Evolutionary conservation across 2,888 invertebrate species (phyloP), one percentile per base, ranked within the genome.

Genomic region (Volucella bombylans): DNA sequence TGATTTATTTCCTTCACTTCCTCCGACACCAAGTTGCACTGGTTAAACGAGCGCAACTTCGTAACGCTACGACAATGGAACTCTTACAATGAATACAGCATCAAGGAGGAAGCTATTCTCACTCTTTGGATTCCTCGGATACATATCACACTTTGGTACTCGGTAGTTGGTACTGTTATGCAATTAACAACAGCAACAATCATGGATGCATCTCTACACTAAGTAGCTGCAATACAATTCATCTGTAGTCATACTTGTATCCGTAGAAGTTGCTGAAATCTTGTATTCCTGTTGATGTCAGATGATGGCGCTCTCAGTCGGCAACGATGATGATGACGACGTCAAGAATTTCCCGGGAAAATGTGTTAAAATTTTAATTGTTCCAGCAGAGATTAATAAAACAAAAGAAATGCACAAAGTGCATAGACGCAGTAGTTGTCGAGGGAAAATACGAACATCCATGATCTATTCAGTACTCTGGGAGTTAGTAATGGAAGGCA

Each of bases 1-100:
- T 89, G 89, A 89, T 89, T 89, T 89, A 90, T 90, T 89, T 82
- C 76, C 41, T 57, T 69, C 23, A 43, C 54, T 71, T 50, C 55
- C 49, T 59, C 15, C 11, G 52, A 8, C 14, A 39, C 14, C 11
- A 23, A 43, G 49, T 49, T 49, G 55, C 47, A 11, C 31, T 62
- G 45, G 43, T 31, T 31, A 31, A 31, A 18, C 45, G 12, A 45
- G n/a, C 18, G 12, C 18, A 39, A 10, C 31, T 31, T 31, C 14
- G 10, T 23, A 11, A 12, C n/a, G 31, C 31, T 31, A 15, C 45
- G 41, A 47, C 65, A 57, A 38, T 39, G 55, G 31, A 31, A 31
- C 31, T 6, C 39, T 39, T 14, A 52, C 57, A 23, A 62, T 38
- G 31, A 45, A 67, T 3, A 12, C 41, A 41, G 18, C 52, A 55